Conservation (phyloP, 2,797 vertebrate genomes). For the Gambelia wislizenii region DNA sequence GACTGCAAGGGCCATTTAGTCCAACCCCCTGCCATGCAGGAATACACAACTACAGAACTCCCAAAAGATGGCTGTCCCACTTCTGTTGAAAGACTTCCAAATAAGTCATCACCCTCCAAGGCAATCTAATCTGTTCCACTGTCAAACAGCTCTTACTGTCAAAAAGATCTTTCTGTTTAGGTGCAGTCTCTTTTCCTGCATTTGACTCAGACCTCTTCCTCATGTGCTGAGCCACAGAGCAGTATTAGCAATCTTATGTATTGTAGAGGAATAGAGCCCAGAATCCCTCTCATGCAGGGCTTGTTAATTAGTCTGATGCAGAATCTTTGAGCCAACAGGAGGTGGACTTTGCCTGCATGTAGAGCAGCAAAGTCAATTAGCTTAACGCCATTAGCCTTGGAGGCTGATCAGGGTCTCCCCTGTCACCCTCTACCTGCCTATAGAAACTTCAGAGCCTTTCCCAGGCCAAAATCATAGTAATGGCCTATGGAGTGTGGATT, state of each 20-base stretch:
- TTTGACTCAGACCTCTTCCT: too few relatives aligned
- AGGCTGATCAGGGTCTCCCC: background rate
- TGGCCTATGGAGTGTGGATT: rapidly evolving
- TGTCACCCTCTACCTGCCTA: background rate
- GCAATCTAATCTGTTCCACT: too few relatives aligned
- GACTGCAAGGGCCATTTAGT: too few relatives aligned
- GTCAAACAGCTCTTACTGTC: too few relatives aligned
- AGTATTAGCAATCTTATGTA: rapidly evolving
- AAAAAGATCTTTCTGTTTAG: too few relatives aligned
- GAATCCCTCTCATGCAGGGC: background rate
- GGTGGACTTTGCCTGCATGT: background rate
- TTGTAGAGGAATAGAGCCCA: background rate
- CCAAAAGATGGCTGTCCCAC: too few relatives aligned
- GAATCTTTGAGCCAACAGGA: background rate
- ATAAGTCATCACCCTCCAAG: too few relatives aligned
- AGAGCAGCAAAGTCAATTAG: background rate
- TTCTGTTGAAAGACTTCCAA: too few relatives aligned
- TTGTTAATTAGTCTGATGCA: background rate
- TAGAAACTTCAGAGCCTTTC: background rate
- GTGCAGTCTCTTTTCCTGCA: too few relatives aligned
- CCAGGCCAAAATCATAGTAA: too few relatives aligned
- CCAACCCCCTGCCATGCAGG: too few relatives aligned
- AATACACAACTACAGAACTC: too few relatives aligned
- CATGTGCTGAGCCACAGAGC: background rate
- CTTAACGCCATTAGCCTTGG: background rate